Evolutionary conservation across 2,113 vertebrate genomes (phyloP), one percentile per base, ranked within the genome.

Genomic region (Limanda limanda): DNA sequence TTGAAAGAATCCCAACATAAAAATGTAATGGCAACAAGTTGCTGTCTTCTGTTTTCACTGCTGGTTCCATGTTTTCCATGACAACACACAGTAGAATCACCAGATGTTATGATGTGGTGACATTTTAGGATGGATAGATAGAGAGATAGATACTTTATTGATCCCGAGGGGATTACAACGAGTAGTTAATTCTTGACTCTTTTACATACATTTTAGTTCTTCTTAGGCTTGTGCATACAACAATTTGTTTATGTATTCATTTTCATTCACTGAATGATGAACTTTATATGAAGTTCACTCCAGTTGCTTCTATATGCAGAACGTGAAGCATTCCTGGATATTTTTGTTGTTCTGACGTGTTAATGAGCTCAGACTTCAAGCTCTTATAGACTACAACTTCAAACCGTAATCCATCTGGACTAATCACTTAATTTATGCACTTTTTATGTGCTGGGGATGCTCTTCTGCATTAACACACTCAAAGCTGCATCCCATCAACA

Each of bases 301-400:
- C 27, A 42, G 45, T 47, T 20, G 4, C 45, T 74, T 74, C 25
- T 37, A 68, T 63, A 18, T 63, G 48, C 21, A 58, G 58, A 31
- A 48, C 62, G 48, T 42, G 73, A 68, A 73, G 48, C n/a, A 20
- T 31, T 61, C 42, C 42, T 14, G 13, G 4, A 59, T 27, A 21
- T 52, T 37, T 58, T 0, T n/a, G 52, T 51, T 11, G 13, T 23
- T 58, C n/a, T 62, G 14, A n/a, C 20, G 24, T 63, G 20, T 45
- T 66, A 35, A 31, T 57, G 40, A 40, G 25, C 54, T 71, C 20
- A 52, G 15, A 54, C 61, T 72, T 60, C 12, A 54, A 51, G 37
- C 31, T 21, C 6, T n/a, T 37, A 68, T 54, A 12, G 54, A 63
- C n/a, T n/a, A 0, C 1, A 6, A 5, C 68, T 61, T 73, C 37